A percentile compares a stretch with the other conserved stretches of the same genome.
These are phyloP conservation scores for Folsomia manolachei DNA, from an alignment of 2,888 invertebrate species.

Conservation along the genomic window DNA sequence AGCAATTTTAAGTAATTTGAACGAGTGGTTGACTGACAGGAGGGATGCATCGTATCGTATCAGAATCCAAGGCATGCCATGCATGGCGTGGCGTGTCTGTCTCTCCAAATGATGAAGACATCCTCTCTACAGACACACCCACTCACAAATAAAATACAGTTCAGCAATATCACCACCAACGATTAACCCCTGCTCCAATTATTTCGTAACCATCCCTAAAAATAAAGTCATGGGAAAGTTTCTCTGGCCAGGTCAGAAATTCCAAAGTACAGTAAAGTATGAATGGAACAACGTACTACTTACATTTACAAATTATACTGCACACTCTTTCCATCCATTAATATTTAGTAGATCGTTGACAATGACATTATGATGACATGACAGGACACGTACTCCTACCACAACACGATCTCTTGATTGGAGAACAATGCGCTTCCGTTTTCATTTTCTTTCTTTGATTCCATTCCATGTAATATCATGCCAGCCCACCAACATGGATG, in stretches of 20 bases:
- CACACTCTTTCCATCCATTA: background rate
- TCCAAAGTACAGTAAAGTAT: no score
- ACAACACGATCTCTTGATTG: background rate
- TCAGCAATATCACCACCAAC: no score
- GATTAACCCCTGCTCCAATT: background rate
- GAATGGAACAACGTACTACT: no score
- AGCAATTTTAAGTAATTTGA: no score
- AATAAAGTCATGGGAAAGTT: no score
- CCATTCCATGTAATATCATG: background rate
- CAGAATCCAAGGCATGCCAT: no score
- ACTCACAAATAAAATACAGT: background rate
- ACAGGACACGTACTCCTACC: no score
- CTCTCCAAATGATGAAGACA: slow-evolving; percentile 4
- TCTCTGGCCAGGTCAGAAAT: no score
- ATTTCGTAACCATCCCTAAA: background rate
- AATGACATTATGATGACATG: background rate
- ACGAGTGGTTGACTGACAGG: background rate
- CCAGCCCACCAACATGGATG: background rate
- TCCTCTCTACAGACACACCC: background rate
- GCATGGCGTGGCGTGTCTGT: no score
- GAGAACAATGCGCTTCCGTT: background rate
- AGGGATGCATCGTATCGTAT: background rate
- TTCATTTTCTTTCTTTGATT: no score
- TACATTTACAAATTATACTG: no score
- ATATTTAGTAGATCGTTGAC: background rate